These are phyloP conservation scores for Crepidodera aurea DNA, from an alignment of 2,888 invertebrate genomes.

Conservation along the genomic window DNA sequence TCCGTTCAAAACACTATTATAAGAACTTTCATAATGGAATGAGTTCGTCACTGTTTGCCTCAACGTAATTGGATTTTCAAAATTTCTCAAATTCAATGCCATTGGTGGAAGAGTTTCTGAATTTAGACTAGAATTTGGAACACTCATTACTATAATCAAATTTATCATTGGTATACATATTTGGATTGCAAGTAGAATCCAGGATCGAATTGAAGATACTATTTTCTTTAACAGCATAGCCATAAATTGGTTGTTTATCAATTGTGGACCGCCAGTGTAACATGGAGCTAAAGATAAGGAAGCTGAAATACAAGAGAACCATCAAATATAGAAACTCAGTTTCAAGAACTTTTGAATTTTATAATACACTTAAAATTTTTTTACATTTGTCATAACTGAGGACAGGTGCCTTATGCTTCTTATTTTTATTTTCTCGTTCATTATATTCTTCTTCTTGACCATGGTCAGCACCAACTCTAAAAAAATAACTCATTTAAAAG, in stretches of 20 bases:
- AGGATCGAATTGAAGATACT: conserved; percentile 67
- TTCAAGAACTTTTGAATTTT: not conserved
- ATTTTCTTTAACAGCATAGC: conserved; percentile 59
- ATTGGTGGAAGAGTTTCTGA: conserved; percentile 65
- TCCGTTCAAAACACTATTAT: conserved; percentile 49
- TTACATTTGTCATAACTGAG: not conserved
- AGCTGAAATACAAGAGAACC: not conserved
- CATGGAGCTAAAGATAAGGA: conserved; percentile 7
- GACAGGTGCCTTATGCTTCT: not conserved
- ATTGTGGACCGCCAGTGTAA: conserved; percentile 10
- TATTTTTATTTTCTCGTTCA: conserved; percentile 21
- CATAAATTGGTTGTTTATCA: conserved; percentile 52
- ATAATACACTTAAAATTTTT: not conserved
- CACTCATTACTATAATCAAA: conserved; percentile 69
- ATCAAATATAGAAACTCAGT: not conserved
- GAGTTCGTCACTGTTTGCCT: conserved; percentile 51
- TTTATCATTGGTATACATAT: conserved; percentile 73
- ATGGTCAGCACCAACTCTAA: conserved; percentile 52
- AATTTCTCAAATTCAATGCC: conserved; percentile 64
- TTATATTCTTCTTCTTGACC: conserved; percentile 46
- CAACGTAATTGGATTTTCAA: conserved; percentile 55
- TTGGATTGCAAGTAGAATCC: conserved; percentile 71
- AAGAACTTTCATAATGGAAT: conserved; percentile 10
- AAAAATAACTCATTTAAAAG: not conserved
- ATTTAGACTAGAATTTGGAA: conserved; percentile 46